Conservation (phyloP, 2,113 vertebrate genomes). For the Aspiorhynchus laticeps region DNA sequence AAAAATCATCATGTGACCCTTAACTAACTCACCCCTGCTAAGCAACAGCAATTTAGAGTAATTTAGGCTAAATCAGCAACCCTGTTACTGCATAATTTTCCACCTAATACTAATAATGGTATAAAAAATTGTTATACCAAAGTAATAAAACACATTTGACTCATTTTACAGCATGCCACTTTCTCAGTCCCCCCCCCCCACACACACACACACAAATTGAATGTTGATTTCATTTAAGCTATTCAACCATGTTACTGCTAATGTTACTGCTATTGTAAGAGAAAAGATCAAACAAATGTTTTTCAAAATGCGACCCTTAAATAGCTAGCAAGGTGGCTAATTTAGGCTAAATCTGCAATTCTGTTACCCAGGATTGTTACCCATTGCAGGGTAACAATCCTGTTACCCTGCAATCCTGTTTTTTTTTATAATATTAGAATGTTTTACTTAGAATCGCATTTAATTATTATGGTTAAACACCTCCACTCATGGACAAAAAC, state of each 20-base stretch:
- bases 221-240: too few relatives aligned
- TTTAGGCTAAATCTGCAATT: neutral
- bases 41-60: neutral
- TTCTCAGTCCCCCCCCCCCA: too few relatives aligned
- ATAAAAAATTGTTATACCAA: neutral
- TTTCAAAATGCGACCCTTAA: neutral
- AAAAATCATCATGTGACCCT: neutral
- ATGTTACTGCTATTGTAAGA: neutral
- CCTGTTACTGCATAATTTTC: neutral
- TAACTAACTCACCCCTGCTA: neutral
- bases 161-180: too few relatives aligned
- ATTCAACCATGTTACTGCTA: neutral
- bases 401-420: too few relatives aligned
- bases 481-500: neutral
- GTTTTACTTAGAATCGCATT: neutral
- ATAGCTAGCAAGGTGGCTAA: neutral
- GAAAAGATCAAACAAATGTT: neutral
- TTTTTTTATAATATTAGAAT: neutral
- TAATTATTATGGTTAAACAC: neutral
- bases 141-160: neutral
- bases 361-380: neutral
- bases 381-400: too few relatives aligned
- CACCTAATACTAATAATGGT: neutral
- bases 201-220: too few relatives aligned
- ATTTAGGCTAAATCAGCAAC: neutral